Base-by-base conservation (phyloP, 1,140 invertebrate genomes). In the Trachymyrmex cornetzi region DNA sequence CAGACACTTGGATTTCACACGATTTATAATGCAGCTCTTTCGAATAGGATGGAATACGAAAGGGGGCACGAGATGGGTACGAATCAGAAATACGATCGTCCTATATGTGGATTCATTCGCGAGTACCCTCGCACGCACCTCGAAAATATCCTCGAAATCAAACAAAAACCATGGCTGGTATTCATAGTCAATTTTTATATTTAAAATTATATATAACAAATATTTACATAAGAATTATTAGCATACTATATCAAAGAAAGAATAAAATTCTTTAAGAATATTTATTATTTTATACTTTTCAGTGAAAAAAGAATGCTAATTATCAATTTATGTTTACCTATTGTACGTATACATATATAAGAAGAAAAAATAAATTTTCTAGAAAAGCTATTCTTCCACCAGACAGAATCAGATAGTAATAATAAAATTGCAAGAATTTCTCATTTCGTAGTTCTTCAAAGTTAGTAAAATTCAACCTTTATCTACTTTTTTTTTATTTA, bases 1-100 rank as follows among this genome's bases (percentile, higher is more conserved):
- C 90, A 88, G 77, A 89, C 90, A 91, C 90, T 89, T 89, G 89
- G 90, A 86, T 91, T 91, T 91, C 90, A 85, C 90, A 91, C 82
- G 77, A 91, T 91, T 80, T 91, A 91, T 91, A 91, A 91, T 91
- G 90, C 90, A 91, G 75, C 55, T 55, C 87, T 82, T 91, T 86
- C 85, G 71, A 79, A 91, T 75, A 59, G 77, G 74, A 87, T 87
- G 77, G 90, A 90, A 91, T 89, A 89, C 80, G 85, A 69, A 89
- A 89, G 66, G 84, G 74, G 12, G 30, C 30, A 69, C 34, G 61
- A 75, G 86, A 82, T 82, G 81, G 71, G 63, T 50, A 64, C 88
- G 72, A 48, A 63, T 71, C 44, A 55, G 79, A 79, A 85, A 90
- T 85, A 90, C 50, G 50, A 55, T 87, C 22, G 34, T 74, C 72